Base-by-base conservation (phyloP, 2,113 vertebrate species). In the Aythya baeri region DNA sequence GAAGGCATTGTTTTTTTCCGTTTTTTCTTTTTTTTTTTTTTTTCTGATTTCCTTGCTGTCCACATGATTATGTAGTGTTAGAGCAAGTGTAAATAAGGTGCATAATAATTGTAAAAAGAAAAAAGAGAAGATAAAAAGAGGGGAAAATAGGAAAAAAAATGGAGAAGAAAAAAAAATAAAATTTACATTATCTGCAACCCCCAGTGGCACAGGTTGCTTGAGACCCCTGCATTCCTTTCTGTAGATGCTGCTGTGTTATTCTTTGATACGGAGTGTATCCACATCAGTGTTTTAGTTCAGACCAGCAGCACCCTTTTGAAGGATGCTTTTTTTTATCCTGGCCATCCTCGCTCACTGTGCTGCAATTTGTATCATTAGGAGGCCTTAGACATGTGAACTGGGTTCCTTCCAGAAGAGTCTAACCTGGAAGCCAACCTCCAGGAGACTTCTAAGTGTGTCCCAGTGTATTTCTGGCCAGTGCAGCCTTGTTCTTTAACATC, bases 331-430 rank as follows among this genome's bases (percentile, higher is more conserved):
- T 38, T 38, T 38, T 38, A 38, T 38, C 23, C 55, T 63, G 25
- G 46, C 17, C 3, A 1, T n/a, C 34, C 20, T 11, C 0, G 2
- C 17, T 65, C 34, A 17, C 31, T 77, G 32, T n/a, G 21, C 52
- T 38, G 27, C 41, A 71, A 27, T 4, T 63, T 13, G 7, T 17
- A 11, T 23, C 26, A 43, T 5, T 21, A 34, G 87, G 43, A 68
- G 4, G 2, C 13, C 15, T 34, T 65, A 80, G 18, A 5, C 18
- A 16, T n/a, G 52, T 55, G n/a, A 80, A 80, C 7, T 49, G 41
- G 1, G 13, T 67, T 59, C 27, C 22, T 90, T 62, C 4, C 62
- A 29, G 20, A 62, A 43, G 22, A 4, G 11, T 16, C 41, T 22
- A 5, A 86, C 44, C 50, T 36, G n/a, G 16, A 66, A 65, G 18